A percentile compares a stretch with the other conserved stretches of the same genome.
Conservation (phyloP, 2,797 vertebrate genomes). For the Percopsis omiscomaycus region DNA sequence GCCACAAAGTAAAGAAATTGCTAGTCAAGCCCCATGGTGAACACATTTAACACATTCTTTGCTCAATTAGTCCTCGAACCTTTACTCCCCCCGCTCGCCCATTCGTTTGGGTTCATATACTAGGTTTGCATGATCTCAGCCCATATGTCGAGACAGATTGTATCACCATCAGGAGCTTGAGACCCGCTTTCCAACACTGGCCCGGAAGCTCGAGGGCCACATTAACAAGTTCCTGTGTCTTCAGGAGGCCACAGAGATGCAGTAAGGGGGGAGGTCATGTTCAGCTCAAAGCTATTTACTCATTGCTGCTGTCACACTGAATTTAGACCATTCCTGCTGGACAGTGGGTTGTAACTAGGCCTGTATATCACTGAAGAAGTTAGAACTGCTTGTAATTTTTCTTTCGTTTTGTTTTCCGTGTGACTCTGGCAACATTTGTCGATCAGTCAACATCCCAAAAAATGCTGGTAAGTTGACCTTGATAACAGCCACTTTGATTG, state of each 20-base stretch:
- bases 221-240: constrained; percentile 11
- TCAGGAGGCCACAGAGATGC: constrained; percentile 5
- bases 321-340: constrained; percentile 22
- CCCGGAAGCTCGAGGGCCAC: constrained; percentile 1
- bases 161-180: constrained; percentile 2
- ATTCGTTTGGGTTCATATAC: constrained; percentile 7
- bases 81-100: background rate
- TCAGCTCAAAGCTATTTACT: constrained; percentile 22
- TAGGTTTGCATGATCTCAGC: constrained; percentile 30
- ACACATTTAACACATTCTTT: background rate
- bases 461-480: constrained; percentile 86
- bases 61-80: constrained; percentile 7
- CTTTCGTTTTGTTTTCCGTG: constrained; percentile 82
- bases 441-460: constrained; percentile 88
- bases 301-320: constrained; percentile 27
- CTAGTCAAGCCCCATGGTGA: constrained; percentile 9
- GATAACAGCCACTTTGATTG: constrained; percentile 78
- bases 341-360: constrained; percentile 18
- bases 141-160: constrained; percentile 10
- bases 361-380: constrained; percentile 46
- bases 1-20: background rate
- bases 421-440: constrained; percentile 84
- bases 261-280: constrained; percentile 12
- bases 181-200: background rate
- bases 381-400: constrained; percentile 77